Evolutionary conservation across 2,113 vertebrate genomes (phyloP), one percentile per base, ranked within the genome.

Genomic region (Callorhinus ursinus): DNA sequence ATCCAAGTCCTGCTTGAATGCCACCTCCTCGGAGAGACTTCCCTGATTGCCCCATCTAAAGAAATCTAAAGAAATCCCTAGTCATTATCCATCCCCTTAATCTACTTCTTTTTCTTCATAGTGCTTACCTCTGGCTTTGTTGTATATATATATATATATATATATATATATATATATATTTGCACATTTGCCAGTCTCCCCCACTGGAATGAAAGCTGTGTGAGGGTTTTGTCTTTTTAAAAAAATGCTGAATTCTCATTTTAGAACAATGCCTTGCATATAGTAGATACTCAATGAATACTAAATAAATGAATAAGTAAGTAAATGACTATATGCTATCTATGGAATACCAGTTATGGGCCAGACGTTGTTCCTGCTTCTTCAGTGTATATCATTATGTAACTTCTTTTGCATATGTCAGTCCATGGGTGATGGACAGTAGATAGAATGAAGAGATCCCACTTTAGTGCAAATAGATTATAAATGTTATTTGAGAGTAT

Each of bases 401-500:
- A 39, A 67, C 33, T 88, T 59, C 67, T 89, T 82, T 72, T 15
- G 36, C 18, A 5, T 55, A 55, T 33, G 39, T 63, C 57, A 79
- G 28, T 84, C 51, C 36, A n/a, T n/a, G 31, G 83, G 26, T 84
- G 74, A 87, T 33, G 72, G 42, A 28, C 42, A 76, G 72, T 76
- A 24, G 42, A 53, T 2, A 74, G 61, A 81, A 42, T 86, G 74
- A 87, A 74, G 46, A 94, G 81, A 87, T 87, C 31, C 11, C 18
- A 67, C 26, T 93, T 92, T 74, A n/a, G 57, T 74, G n/a, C 21
- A 88, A 90, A 89, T 67, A 93, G 72, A 53, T 90, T 39, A 72
- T 63, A 90, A 74, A 59, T 79, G 13, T 84, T 57, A 89, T 65
- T 61, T 55, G 61, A 49, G 31, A 33, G 14, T 88, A 89, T 92